These are phyloP conservation scores for Aplysina aerophoba DNA, from an alignment of 37 sponge, comb jelly and placozoan species.

Conservation along the genomic window DNA sequence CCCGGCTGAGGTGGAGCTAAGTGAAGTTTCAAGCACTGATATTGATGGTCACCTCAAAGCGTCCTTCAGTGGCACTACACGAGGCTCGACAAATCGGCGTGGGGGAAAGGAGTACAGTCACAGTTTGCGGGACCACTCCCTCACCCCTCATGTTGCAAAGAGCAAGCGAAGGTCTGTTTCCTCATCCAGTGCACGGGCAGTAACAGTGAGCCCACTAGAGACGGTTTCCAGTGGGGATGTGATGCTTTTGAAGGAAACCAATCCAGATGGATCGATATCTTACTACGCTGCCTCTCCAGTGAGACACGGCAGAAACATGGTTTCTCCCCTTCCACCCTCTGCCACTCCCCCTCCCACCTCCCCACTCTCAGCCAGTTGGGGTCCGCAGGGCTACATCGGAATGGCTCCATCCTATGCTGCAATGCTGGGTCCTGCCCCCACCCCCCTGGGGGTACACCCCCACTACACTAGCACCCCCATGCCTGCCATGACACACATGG, in stretches of 20 bases:
- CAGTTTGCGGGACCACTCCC: background rate
- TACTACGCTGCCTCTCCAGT: conserved; percentile 64
- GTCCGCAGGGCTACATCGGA: background rate
- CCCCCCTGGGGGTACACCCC: conserved; percentile 10
- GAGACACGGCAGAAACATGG: background rate
- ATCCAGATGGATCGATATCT: conserved; percentile 52
- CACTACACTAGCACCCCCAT: background rate
- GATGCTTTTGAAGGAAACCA: conserved; percentile 7
- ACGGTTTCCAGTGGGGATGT: background rate
- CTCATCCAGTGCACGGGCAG: background rate
- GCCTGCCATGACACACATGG: background rate
- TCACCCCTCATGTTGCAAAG: conserved; percentile 1
- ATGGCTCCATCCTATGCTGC: background rate
- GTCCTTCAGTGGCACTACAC: too few species aligned
- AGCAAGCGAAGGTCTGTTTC: background rate
- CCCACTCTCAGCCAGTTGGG: background rate
- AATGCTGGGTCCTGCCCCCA: background rate
- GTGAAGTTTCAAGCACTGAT: too few species aligned
- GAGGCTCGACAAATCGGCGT: too few species aligned
- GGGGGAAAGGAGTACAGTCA: background rate
- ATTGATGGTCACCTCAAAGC: too few species aligned
- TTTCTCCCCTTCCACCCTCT: background rate
- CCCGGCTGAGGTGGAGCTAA: too few species aligned
- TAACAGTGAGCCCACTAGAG: background rate
- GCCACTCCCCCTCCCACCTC: background rate